A percentile compares a stretch with the other conserved stretches of the same genome.
These are phyloP conservation scores for Pyrrhura leucotis DNA, from an alignment of 2,797 vertebrate genomes.

Conservation along the genomic window DNA sequence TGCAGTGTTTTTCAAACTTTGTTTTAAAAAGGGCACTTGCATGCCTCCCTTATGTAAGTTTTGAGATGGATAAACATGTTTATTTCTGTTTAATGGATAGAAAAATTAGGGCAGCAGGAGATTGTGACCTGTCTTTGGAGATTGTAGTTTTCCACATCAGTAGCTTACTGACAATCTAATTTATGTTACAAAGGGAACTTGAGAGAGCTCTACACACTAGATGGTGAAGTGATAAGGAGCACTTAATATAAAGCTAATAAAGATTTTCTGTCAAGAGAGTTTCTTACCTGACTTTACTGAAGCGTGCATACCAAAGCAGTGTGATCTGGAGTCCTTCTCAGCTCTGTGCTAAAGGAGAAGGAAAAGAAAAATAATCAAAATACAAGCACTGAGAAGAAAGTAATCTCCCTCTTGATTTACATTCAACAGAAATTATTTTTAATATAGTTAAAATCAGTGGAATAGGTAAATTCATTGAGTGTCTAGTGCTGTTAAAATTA, in stretches of 20 bases:
- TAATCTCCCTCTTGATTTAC: neutral
- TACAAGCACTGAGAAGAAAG: neutral
- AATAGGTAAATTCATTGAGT: neutral
- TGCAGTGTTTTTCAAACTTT: neutral
- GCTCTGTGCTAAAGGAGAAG: neutral
- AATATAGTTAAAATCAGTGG: neutral
- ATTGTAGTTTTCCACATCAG: neutral
- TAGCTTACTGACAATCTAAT: neutral
- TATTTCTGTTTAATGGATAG: neutral
- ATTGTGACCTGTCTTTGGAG: neutral
- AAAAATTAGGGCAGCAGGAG: neutral
- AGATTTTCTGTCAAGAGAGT: slow-evolving; percentile 21
- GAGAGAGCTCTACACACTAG: neutral
- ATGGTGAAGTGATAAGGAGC: slow-evolving; percentile 1
- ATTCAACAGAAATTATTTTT: neutral
- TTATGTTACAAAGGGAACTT: neutral
- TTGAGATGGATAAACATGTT: neutral
- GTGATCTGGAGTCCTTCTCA: accelerated
- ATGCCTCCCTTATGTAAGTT: neutral
- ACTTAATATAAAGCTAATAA: slow-evolving; percentile 15
- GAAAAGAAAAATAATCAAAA: neutral
- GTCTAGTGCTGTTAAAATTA: neutral
- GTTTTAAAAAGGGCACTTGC: neutral
- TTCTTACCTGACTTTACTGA: neutral
- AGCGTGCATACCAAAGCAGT: neutral